Conservation (phyloP, 2,888 invertebrate species). For the Coremacera marginata region DNA sequence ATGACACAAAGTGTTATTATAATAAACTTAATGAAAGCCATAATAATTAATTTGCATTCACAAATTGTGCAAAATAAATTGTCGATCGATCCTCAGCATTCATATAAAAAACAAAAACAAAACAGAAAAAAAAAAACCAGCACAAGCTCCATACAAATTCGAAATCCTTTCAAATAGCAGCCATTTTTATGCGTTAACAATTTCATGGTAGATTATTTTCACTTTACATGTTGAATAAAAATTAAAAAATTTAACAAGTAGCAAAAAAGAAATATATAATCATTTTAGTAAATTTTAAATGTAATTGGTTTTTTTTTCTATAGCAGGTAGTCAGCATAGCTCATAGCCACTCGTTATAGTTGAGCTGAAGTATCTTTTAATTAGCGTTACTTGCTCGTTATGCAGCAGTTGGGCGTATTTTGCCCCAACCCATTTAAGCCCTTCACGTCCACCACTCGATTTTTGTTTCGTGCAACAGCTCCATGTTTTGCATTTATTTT, state of each 20-base stretch:
- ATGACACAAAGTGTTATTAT: neutral
- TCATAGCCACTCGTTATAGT: constrained; percentile 16
- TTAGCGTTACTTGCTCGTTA: constrained; percentile 61
- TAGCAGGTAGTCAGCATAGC: neutral
- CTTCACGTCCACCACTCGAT: neutral
- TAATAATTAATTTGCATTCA: constrained; percentile 14
- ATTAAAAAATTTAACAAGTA: neutral
- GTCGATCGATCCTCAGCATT: neutral
- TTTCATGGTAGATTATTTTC: constrained; percentile 36
- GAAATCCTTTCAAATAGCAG: constrained; percentile 13
- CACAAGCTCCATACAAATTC: neutral
- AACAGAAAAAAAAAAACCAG: neutral
- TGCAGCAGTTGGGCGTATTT: constrained; percentile 19
- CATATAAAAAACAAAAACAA: neutral
- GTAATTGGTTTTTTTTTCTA: neutral
- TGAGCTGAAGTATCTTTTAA: constrained; percentile 61
- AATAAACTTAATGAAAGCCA: constrained; percentile 3
- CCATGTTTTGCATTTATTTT: neutral
- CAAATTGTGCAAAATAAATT: constrained; percentile 25
- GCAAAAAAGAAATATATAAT: constrained; percentile 12
- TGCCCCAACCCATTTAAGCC: neutral
- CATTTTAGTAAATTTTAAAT: constrained; percentile 26
- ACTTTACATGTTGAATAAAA: constrained; percentile 26
- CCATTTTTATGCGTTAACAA: constrained; percentile 26
- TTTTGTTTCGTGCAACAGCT: neutral